phyloP scores from a whole-genome alignment of 2,888 invertebrate genomes.

The Melikaiella ostensackeni region DNA sequence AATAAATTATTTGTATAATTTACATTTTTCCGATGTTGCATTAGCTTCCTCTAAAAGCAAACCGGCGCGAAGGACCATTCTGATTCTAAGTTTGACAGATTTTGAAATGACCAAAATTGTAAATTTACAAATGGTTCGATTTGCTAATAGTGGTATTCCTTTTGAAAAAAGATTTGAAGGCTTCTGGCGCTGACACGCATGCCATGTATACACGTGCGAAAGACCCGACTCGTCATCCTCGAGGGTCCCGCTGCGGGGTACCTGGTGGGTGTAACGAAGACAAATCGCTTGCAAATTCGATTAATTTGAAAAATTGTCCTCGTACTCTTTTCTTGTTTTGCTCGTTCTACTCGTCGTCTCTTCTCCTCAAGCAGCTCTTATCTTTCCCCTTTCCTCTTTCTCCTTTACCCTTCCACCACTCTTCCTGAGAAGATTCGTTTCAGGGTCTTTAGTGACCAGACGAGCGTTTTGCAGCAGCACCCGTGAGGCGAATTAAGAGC shows the following conservation, averaged over 20 bases:
- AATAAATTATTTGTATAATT: neutral
- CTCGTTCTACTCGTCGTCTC: constrained; percentile 23
- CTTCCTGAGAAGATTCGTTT: constrained; percentile 24
- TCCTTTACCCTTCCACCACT: constrained; percentile 43
- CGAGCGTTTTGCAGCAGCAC: constrained; percentile 37
- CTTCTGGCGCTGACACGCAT: constrained; percentile 33
- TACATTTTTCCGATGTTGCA: too few relatives aligned
- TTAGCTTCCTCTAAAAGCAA: too few relatives aligned
- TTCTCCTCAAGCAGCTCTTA: constrained; percentile 23
- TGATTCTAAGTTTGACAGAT: too few relatives aligned
- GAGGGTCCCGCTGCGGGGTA: constrained; percentile 64
- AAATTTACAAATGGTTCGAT: neutral
- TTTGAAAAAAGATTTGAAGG: neutral
- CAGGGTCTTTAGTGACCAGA: constrained; percentile 35
- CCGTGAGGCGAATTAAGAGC: constrained; percentile 38
- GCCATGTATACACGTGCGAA: constrained; percentile 38
- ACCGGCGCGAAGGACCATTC: too few relatives aligned
- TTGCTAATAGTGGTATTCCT: neutral
- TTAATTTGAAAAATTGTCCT: constrained; percentile 57
- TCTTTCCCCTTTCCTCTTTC: constrained; percentile 33
- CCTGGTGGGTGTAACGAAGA: constrained; percentile 75
- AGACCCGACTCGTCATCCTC: constrained; percentile 57
- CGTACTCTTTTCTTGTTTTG: constrained; percentile 27
- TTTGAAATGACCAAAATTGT: neutral
- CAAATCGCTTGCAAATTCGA: constrained; percentile 73